Conservation (phyloP, 2,113 vertebrate species). For the Callaeas wilsoni region DNA sequence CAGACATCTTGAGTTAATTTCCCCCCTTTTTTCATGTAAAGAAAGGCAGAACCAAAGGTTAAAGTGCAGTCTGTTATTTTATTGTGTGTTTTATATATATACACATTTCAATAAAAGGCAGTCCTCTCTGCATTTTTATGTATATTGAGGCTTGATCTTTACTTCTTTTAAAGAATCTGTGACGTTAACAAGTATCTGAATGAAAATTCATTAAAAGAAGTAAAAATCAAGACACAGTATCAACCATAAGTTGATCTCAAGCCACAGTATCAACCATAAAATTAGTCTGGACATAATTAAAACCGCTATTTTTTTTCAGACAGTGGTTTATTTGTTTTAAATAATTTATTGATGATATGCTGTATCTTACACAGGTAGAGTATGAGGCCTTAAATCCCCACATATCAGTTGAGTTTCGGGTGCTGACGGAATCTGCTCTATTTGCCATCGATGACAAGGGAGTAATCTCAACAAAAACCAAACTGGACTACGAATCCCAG, state of each 20-base stretch:
- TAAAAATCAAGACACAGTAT: neutral
- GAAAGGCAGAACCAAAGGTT: neutral
- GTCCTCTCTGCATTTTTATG: neutral
- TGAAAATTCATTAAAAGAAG: neutral
- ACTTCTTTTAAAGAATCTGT: neutral
- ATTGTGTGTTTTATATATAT: neutral
- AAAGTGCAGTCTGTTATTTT: neutral
- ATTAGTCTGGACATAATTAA: neutral
- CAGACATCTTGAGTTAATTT: neutral
- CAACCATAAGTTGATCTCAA: accelerated
- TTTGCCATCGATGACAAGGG: slow-evolving; percentile 64
- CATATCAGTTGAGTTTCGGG: slow-evolving; percentile 10
- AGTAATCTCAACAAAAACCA: slow-evolving; percentile 49
- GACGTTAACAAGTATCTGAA: neutral
- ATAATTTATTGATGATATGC: neutral
- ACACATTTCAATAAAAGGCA: neutral
- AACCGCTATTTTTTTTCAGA: neutral
- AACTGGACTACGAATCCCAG: slow-evolving; percentile 69
- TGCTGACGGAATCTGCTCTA: slow-evolving; percentile 45
- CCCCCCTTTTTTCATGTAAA: neutral
- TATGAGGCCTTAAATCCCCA: slow-evolving; percentile 39
- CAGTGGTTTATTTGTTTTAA: neutral
- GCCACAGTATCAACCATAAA: neutral
- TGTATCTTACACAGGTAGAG: slow-evolving; percentile 50
- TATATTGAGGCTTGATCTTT: neutral